Conservation (phyloP, 2,888 invertebrate species). For the Lepidocyrtoides sp. region DNA sequence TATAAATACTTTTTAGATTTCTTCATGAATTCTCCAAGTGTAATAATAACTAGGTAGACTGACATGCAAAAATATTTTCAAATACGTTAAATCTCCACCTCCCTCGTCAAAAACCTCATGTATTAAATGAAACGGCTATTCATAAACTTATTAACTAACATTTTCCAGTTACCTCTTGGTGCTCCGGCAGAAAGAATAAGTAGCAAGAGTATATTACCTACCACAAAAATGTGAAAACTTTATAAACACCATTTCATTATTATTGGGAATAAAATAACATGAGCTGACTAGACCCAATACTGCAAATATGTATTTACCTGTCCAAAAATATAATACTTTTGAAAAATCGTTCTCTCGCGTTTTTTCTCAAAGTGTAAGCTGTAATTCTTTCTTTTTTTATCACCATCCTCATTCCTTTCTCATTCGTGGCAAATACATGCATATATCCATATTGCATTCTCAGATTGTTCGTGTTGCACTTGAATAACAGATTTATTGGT, state of each 20-base stretch:
- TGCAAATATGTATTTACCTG: neutral
- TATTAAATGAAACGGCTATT: too few species aligned
- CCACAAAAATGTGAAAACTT: too few species aligned
- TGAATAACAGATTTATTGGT: neutral
- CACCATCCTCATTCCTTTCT: neutral
- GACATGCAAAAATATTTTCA: neutral
- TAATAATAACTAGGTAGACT: neutral
- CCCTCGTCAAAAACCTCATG: too few species aligned
- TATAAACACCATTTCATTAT: neutral
- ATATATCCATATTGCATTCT: too few species aligned
- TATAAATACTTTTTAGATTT: slow-evolving; percentile 30
- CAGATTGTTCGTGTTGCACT: too few species aligned
- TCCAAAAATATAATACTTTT: neutral
- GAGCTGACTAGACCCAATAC: neutral
- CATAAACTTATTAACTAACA: too few species aligned
- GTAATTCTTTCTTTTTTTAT: slow-evolving; percentile 5
- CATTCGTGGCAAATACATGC: neutral
- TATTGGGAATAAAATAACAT: too few species aligned
- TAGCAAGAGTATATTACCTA: neutral
- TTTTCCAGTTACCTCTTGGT: too few species aligned
- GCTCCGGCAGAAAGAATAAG: neutral
- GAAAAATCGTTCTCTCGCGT: slow-evolving; percentile 52
- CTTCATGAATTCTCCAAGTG: slow-evolving; percentile 21
- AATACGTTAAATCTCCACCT: neutral
- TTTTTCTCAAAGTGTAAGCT: slow-evolving; percentile 33